A percentile compares a stretch with the other conserved stretches of the same genome.
Evolutionary conservation across 1,140 invertebrate genomes (phyloP).

Genomic region (Cotesia vestalis): DNA sequence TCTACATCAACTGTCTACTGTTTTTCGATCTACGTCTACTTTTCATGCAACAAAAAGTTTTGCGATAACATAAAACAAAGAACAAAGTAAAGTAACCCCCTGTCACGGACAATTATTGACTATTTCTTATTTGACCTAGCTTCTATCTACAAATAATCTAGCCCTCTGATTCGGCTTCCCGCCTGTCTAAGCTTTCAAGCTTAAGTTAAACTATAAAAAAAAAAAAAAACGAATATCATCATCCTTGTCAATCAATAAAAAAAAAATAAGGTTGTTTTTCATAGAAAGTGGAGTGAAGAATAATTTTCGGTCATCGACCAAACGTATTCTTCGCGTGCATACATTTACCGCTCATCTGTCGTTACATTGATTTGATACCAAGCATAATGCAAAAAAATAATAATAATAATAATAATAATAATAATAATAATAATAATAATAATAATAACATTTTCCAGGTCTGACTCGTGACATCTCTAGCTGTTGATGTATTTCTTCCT

Average conservation of each 20-base stretch:
- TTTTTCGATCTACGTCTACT: not conserved
- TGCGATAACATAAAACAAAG: slow-evolving; percentile 52
- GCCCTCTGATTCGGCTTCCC: slow-evolving; percentile 36
- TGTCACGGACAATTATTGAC: slow-evolving; percentile 62
- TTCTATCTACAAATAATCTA: slow-evolving; percentile 38
- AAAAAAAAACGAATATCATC: no score
- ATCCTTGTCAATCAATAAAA: no score
- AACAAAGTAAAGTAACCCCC: slow-evolving; percentile 57
- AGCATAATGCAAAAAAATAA: not conserved
- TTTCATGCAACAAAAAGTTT: slow-evolving; percentile 42
- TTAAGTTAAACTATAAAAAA: no score
- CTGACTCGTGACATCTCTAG: not conserved
- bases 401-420: no score
- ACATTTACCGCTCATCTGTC: slow-evolving; percentile 14
- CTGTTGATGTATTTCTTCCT: not conserved
- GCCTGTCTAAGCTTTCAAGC: no score
- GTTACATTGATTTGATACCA: slow-evolving; percentile 20
- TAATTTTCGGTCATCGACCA: slow-evolving; percentile 33
- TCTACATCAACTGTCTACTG: not conserved
- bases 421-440: no score
- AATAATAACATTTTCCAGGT: no score
- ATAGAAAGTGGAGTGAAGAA: not conserved
- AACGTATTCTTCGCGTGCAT: slow-evolving; percentile 23
- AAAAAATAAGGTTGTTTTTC: not conserved
- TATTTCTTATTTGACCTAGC: slow-evolving; percentile 46